Conservation (phyloP, 1,140 invertebrate species). For the Tetramorium parvispinum region DNA sequence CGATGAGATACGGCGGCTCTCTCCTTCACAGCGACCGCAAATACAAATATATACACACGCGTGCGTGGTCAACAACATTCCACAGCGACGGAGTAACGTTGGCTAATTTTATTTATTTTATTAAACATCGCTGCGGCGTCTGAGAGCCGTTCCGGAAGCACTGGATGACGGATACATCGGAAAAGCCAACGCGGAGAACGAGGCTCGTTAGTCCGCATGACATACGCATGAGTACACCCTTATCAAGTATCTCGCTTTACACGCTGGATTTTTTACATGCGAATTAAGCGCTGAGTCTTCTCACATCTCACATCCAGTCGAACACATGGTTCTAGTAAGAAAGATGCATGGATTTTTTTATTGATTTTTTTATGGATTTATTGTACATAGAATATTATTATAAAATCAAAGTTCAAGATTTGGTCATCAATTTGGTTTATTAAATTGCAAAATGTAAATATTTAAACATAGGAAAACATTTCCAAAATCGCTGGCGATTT, state of each 20-base stretch:
- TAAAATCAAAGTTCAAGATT: background rate
- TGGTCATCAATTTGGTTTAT: no score
- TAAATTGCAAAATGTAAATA: background rate
- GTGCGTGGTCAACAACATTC: slow-evolving; percentile 7
- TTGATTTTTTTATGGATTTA: background rate
- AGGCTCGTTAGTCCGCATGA: background rate
- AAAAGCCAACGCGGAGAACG: background rate
- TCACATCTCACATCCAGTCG: background rate
- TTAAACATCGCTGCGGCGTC: slow-evolving; percentile 24
- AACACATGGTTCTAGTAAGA: background rate
- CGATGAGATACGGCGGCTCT: slow-evolving; percentile 60
- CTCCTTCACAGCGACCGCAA: slow-evolving; percentile 12
- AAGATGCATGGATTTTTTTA: background rate
- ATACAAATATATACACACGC: slow-evolving; percentile 11
- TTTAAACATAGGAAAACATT: background rate
- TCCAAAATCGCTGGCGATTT: background rate
- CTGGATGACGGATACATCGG: background rate
- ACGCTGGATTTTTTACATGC: background rate
- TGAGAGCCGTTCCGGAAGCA: background rate
- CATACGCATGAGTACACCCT: background rate
- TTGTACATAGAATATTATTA: background rate
- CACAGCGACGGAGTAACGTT: slow-evolving; percentile 25
- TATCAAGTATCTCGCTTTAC: background rate
- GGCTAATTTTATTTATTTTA: slow-evolving; percentile 65
- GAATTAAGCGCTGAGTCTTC: background rate